phyloP scores from a whole-genome alignment of 2,888 invertebrate genomes.

The Diloba caeruleocephala region DNA sequence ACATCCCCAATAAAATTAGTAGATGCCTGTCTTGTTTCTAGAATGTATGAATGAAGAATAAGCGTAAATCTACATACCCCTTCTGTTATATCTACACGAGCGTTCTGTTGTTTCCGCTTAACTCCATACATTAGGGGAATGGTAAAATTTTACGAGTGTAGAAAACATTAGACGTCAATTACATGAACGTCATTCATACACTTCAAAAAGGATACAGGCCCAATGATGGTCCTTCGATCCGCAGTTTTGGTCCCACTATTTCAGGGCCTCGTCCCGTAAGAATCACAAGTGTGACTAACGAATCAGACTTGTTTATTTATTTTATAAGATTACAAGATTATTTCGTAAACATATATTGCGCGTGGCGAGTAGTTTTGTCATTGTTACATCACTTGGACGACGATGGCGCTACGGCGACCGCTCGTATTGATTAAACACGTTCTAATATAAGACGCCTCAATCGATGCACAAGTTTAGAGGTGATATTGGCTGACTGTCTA shows the following conservation, averaged over 20 bases:
- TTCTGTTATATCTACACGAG: no score
- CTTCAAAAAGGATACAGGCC: not conserved
- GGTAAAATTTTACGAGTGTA: no score
- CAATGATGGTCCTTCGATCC: constrained; percentile 2
- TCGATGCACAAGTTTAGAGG: constrained; percentile 37
- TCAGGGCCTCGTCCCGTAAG: constrained; percentile 5
- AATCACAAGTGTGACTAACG: constrained; percentile 7
- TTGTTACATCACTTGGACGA: constrained; percentile 46
- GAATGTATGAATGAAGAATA: no score
- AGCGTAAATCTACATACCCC: no score
- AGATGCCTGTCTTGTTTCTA: no score
- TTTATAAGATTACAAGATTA: constrained; percentile 26
- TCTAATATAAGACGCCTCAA: constrained; percentile 38
- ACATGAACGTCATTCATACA: no score
- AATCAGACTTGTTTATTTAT: constrained; percentile 32
- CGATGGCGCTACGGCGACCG: constrained; percentile 28
- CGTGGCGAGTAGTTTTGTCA: constrained; percentile 36
- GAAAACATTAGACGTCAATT: no score
- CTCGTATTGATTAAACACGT: constrained; percentile 52
- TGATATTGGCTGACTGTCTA: constrained; percentile 21
- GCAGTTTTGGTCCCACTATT: not conserved
- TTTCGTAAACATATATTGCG: constrained; percentile 46
- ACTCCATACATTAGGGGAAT: no score
- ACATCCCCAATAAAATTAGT: no score
- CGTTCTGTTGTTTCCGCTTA: no score